Conservation (phyloP, 2,113 vertebrate genomes). For the Isichthys henryi region DNA sequence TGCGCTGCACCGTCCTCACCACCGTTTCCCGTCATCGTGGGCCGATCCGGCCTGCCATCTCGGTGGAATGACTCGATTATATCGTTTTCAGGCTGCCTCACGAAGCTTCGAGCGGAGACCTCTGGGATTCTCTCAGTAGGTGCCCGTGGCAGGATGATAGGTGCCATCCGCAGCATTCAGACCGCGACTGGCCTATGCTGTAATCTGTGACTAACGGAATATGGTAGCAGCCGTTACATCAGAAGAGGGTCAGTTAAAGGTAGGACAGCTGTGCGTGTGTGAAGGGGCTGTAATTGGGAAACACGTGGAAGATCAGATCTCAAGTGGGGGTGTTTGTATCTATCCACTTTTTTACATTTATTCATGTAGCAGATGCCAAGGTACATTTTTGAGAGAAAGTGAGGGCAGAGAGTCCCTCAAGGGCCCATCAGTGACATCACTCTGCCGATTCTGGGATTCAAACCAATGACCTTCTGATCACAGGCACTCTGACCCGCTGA, state of each 20-base stretch:
- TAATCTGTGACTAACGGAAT: background rate
- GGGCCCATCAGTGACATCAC: background rate
- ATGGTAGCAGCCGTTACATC: background rate
- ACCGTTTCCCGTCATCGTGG: background rate
- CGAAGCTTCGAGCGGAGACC: background rate
- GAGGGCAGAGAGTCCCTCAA: background rate
- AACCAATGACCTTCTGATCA: background rate
- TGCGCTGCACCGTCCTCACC: background rate
- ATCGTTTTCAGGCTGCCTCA: too few species aligned
- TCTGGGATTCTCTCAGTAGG: background rate
- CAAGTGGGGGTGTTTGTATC: background rate
- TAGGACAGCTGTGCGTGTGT: slow-evolving; percentile 25
- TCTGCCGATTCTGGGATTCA: background rate
- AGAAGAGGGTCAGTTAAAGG: background rate
- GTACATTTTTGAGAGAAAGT: background rate
- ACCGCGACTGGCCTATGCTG: background rate
- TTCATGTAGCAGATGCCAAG: background rate
- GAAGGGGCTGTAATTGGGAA: background rate
- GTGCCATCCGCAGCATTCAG: background rate
- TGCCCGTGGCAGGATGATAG: background rate
- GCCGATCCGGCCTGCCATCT: background rate
- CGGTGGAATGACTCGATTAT: background rate
- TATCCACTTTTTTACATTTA: background rate
- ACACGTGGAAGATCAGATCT: background rate
- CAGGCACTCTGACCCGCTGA: background rate